Base-by-base conservation (phyloP, 2,113 vertebrate species). In the Etia nguti region DNA sequence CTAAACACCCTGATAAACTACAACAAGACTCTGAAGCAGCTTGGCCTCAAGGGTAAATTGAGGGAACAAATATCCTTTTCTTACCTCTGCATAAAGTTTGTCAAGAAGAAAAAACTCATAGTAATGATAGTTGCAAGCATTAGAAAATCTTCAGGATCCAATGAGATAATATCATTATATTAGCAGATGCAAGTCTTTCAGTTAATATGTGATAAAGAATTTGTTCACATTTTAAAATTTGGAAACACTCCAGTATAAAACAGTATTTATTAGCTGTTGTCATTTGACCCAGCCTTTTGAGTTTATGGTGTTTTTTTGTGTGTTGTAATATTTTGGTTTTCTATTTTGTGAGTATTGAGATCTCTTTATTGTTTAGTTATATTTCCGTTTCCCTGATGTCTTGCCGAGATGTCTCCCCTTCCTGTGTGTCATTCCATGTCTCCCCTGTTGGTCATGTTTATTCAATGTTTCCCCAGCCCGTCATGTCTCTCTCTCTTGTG, bases 191-290 rank as follows among this genome's bases (percentile, higher is more conserved):
- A 70, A 43, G 13, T 24, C 0, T 70, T 70, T 70, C n/a, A 70
- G 20, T 43, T 43, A 43, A 70, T 2, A 43, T 41, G 38, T 43
- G 0, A 0, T 10, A 68, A 68, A 68, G 10, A 1, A 65, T 36
- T 65, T 65, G 60, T 38, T 38, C 10, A 38, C 1, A 70, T 46
- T 46, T 10, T 10, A 26, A 46, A 6, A 26, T 26, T 24, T 46
- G 38, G 13, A 73, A 73, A 73, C 12, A 26, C 8, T 70, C 38
- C 65, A 16, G 65, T 6, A 10, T 24, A 6, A 26, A 2, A 46
- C 3, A 10, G 22, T 1, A 43, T 24, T 73, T 10, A 26, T 26
- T 46, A 9, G 11, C 36, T 70, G 60, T 36, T 62, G 10, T 62
- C 10, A 65, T 65, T 36, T 65, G 60, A 10, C 31, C 6, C 31